Conservation (phyloP, 2,113 vertebrate species). For the Chauna torquata region DNA sequence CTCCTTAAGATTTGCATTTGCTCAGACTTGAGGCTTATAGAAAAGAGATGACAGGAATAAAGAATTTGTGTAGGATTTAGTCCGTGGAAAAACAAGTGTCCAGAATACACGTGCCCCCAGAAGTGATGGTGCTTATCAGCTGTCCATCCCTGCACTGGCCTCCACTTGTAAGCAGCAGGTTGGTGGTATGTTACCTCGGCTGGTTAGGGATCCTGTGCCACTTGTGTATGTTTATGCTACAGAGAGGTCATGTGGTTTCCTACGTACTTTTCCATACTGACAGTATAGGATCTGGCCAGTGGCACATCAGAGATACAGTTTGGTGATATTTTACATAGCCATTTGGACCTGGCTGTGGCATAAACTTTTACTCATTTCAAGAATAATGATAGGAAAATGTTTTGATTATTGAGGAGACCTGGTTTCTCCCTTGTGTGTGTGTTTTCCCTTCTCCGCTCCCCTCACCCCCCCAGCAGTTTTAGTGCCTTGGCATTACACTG, state of each 20-base stretch:
- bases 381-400: neutral
- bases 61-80: neutral
- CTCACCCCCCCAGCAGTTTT: neutral
- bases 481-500: neutral
- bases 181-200: neutral
- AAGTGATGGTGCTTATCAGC: neutral
- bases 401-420: neutral
- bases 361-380: neutral
- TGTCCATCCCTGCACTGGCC: neutral
- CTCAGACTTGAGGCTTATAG: neutral
- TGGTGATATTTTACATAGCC: neutral
- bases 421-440: neutral
- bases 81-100: neutral
- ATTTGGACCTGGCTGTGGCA: neutral
- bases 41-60: neutral
- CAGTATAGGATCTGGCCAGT: neutral
- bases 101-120: accelerated
- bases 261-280: neutral
- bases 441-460: neutral
- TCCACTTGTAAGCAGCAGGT: neutral
- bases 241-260: neutral
- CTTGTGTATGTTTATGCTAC: accelerated
- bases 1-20: neutral
- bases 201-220: neutral
- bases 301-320: neutral